Base-by-base conservation (phyloP, 2,888 invertebrate genomes). In the Drosophila rubida region DNA sequence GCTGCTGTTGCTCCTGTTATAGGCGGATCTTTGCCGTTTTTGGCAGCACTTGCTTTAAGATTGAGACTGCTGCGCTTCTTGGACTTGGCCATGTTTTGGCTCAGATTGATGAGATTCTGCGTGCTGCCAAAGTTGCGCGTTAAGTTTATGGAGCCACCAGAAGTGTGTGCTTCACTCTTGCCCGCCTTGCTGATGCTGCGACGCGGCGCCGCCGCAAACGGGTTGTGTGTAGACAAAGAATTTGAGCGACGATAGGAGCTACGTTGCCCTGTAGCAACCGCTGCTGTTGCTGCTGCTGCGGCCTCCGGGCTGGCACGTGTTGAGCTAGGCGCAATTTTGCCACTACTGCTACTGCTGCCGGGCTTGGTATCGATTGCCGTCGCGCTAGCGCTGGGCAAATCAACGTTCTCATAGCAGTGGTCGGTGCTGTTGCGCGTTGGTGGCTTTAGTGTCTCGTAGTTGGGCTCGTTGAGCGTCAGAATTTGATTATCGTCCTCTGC, bases 1-100 rank as follows among this genome's bases (percentile, higher is more conserved):
- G 50, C 5, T 8, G 30, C 9, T 16, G 58, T n/a, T 9, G 53
- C 3, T 1, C 61, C 22, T 4, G 58, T 14, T 19, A 68, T 41
- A 0, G 90, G 86, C 4, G 88, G 84, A 63, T 91, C 90, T 39
- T 90, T 91, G 49, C 84, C 78, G 19, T 80, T 88, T 58, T 89
- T 90, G 14, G 81, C 68, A 6, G 50, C 87, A 41, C 57, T 80
- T 7, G 89, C 83, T 77, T 92, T 92, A 2, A 92, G 73, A 71
- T 92, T 91, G 16, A 92, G 86, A 73, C 92, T 91, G 67, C 91
- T 91, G 68, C 91, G 91, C 64, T 92, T 91, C 57, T 92, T 91
- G 13, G 91, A 88, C 71, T 91, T 92, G 32, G 90, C 84, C 71
- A 91, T 82, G 68, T 92, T 90, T 62, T 91, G 91, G 78, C 90